Conservation (phyloP, 2,797 vertebrate genomes). For the Rhinophrynus dorsalis region DNA sequence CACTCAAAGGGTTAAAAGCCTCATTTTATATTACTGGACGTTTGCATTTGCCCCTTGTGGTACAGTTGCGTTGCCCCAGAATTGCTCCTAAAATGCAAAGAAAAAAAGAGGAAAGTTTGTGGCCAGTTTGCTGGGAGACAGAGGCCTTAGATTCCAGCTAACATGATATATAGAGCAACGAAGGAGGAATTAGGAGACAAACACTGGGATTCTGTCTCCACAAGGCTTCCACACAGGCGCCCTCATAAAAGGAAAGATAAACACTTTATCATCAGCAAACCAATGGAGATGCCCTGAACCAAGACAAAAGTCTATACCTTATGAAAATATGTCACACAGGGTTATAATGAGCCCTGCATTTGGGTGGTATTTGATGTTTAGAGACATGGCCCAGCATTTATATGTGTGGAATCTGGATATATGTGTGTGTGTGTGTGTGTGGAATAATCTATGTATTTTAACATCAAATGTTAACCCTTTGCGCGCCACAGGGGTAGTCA, state of each 20-base stretch:
- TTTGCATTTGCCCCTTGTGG: too few species aligned
- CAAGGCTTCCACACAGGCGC: slow-evolving; percentile 72
- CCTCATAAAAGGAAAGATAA: slow-evolving; percentile 83
- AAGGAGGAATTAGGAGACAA: slow-evolving; percentile 67
- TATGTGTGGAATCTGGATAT: too few species aligned
- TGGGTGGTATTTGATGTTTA: slow-evolving; percentile 14
- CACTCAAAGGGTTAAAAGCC: too few species aligned
- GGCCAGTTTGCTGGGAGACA: slow-evolving; percentile 35
- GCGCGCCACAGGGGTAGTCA: too few species aligned
- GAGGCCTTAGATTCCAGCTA: slow-evolving; percentile 56
- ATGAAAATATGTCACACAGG: slow-evolving; percentile 15
- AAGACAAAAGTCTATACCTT: slow-evolving; percentile 70
- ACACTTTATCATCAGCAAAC: slow-evolving; percentile 81
- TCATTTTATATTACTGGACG: too few species aligned
- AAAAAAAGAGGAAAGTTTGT: slow-evolving; percentile 56
- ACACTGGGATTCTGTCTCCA: slow-evolving; percentile 76
- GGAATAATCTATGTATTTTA: not conserved
- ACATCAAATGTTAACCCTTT: too few species aligned
- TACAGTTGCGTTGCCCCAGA: too few species aligned
- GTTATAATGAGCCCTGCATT: slow-evolving; percentile 14
- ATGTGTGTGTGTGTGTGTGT: not conserved
- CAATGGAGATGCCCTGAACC: slow-evolving; percentile 67
- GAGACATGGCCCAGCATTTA: too few species aligned
- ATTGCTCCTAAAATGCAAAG: too few species aligned
- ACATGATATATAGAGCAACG: slow-evolving; percentile 62